A percentile compares a stretch with the other conserved stretches of the same genome.
These are phyloP conservation scores for Epinotia bilunana DNA, from an alignment of 2,888 invertebrate species.

Conservation along the genomic window DNA sequence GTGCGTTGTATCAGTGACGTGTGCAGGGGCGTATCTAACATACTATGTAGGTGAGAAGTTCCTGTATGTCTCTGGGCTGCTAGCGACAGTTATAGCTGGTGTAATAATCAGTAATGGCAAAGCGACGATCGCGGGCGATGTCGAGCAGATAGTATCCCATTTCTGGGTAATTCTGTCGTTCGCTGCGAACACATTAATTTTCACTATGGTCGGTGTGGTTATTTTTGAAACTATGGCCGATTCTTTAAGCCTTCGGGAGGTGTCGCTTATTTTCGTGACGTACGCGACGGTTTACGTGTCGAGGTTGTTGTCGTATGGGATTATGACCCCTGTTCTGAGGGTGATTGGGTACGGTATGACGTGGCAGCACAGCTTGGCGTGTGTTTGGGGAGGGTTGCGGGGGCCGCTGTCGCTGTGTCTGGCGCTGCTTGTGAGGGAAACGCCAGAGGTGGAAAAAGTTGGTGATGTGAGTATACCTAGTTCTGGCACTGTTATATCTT, in stretches of 20 bases:
- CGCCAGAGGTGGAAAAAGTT: slow-evolving; percentile 64
- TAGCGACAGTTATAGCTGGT: slow-evolving; percentile 71
- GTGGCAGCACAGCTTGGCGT: slow-evolving; percentile 84
- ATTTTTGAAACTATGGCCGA: slow-evolving; percentile 81
- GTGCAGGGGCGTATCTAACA: slow-evolving; percentile 71
- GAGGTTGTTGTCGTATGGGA: slow-evolving; percentile 75
- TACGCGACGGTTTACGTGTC: slow-evolving; percentile 79
- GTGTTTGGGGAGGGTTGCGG: slow-evolving; percentile 86
- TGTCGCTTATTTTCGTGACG: slow-evolving; percentile 73
- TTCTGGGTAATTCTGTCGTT: slow-evolving; percentile 73
- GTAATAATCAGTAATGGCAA: slow-evolving; percentile 71
- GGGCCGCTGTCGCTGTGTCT: slow-evolving; percentile 85
- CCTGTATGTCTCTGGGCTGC: slow-evolving; percentile 73
- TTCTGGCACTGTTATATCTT: not conserved
- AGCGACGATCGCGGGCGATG: slow-evolving; percentile 71
- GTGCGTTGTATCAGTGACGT: slow-evolving; percentile 70
- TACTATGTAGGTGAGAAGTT: slow-evolving; percentile 77
- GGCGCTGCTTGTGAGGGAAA: slow-evolving; percentile 81
- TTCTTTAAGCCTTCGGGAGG: slow-evolving; percentile 70
- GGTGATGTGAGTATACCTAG: slow-evolving; percentile 62
- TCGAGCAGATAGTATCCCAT: slow-evolving; percentile 67
- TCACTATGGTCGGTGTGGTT: slow-evolving; percentile 85
- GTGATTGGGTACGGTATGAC: slow-evolving; percentile 84
- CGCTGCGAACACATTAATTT: slow-evolving; percentile 82
- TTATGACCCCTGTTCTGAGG: slow-evolving; percentile 80